Percentiles rank a stretch among this genome's conserved stretches.
phyloP scores from a whole-genome alignment of 2,797 vertebrate genomes.

The Babyrousa celebensis region DNA sequence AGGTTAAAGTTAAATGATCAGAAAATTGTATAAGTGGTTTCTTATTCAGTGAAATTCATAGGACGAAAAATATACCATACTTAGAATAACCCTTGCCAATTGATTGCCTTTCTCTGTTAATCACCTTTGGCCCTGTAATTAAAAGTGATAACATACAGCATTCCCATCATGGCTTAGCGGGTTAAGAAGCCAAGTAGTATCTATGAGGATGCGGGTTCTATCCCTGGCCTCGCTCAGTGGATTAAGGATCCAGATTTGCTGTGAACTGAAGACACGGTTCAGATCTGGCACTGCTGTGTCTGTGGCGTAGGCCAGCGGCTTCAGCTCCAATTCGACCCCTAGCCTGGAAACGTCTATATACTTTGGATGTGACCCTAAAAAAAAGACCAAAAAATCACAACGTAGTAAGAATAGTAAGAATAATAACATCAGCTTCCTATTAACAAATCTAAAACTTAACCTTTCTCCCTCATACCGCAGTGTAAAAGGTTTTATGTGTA shows the following conservation, averaged over 20 bases:
- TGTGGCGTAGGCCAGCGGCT: no score
- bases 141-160: neutral
- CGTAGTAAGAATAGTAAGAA: neutral
- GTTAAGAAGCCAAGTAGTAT: no score
- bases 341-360: no score
- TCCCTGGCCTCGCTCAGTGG: no score
- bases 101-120: neutral
- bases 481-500: neutral
- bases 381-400: no score
- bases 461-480: neutral
- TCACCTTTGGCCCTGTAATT: neutral
- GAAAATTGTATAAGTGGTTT: slow-evolving; percentile 26
- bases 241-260: no score
- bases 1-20: slow-evolving; percentile 9
- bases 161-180: no score
- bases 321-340: no score
- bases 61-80: slow-evolving; percentile 19
- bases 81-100: neutral
- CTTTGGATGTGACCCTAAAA: no score
- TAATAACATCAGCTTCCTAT: neutral
- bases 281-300: no score
- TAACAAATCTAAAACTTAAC: neutral
- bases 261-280: no score
- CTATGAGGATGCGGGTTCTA: no score
- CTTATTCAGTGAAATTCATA: slow-evolving; percentile 48